A percentile compares a stretch with the other conserved stretches of the same genome.
Conservation (phyloP, 1,140 invertebrate species). For the Plodia interpunctella region DNA sequence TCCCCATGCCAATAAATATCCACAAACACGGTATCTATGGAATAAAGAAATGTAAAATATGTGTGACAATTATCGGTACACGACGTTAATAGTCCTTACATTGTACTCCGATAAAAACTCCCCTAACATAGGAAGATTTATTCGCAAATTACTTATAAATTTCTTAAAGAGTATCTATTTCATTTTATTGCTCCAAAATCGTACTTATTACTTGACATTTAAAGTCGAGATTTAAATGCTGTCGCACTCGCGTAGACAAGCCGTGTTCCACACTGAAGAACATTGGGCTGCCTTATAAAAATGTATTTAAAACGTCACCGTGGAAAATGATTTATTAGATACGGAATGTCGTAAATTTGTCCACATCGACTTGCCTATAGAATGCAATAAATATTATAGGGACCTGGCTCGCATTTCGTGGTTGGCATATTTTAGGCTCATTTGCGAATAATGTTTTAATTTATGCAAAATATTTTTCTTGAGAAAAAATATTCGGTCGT, state of each 20-base stretch:
- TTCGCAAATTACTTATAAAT: conserved; percentile 76
- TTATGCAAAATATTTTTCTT: background rate
- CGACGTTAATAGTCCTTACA: conserved; percentile 69
- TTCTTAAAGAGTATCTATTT: conserved; percentile 27
- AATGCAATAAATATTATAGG: conserved; percentile 54
- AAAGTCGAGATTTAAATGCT: conserved; percentile 20
- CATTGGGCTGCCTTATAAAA: conserved; percentile 69
- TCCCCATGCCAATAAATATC: background rate
- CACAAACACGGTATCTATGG: conserved; percentile 23
- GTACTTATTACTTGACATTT: background rate
- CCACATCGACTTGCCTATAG: conserved; percentile 58
- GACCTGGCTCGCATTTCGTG: conserved; percentile 5
- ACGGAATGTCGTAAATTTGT: conserved; percentile 71
- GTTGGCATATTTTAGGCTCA: conserved; percentile 11
- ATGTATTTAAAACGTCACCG: conserved; percentile 74
- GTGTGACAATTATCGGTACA: conserved; percentile 75
- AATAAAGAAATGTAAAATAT: conserved; percentile 67
- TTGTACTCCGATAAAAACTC: conserved; percentile 58
- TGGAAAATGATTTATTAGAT: conserved; percentile 70
- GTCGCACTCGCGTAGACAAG: conserved; percentile 14
- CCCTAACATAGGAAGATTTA: conserved; percentile 65
- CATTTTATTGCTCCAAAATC: background rate
- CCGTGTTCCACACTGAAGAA: conserved; percentile 26
- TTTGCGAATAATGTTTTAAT: conserved; percentile 13
- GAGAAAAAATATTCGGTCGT: background rate